Evolutionary conservation across 2,888 invertebrate species (phyloP), one percentile per base, ranked within the genome.

Genomic region (Synanthedon formicaeformis): DNA sequence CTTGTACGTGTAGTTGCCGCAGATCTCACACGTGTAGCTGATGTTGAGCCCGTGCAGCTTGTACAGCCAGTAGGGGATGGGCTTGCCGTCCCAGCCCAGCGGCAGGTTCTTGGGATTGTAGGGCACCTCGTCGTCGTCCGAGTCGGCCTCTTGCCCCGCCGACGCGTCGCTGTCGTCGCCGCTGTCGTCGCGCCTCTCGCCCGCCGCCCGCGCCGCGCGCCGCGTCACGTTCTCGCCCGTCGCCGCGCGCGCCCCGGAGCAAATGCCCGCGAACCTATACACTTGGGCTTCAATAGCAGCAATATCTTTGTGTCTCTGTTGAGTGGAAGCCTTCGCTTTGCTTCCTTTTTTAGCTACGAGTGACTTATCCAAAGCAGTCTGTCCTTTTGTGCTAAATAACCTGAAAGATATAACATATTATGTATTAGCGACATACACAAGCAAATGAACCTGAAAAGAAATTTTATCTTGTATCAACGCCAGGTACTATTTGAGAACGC

Each of bases 41-140:
- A 99, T 98, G 78, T 99, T 99, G 10, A 99, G 89, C 0, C 99
- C 99, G 73, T 99, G 99, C 5, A 99, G 88, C 78, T 99, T 99
- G 87, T 99, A 99, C 53, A 99, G 81, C 99, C 99, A 99, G 81
- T 99, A 99, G 0, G 99, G 98, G 52, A 87, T 87, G 0, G 86
- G 86, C 86, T 98, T 99, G 53, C 98, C 98, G 82, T 99, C 99
- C 98, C 98, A 99, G 0, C 99, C 99, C 0, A 99, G 91, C 0
- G 99, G 99, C 54, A 99, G 86, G 86, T 99, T 99, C 85, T 99
- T 99, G 0, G 99, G 99, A 88, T 99, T 99, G 79, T 99, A 99
- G 0, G 99, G 99, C 40, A 99, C 96, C 71, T 98, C 97, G 71
- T 96, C 95, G 61, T 93, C 95, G 65, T 95, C 96, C 58, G 97